Evolutionary conservation across 1,140 invertebrate species (phyloP).

Genomic region (Caenorhabditis brenneri): DNA sequence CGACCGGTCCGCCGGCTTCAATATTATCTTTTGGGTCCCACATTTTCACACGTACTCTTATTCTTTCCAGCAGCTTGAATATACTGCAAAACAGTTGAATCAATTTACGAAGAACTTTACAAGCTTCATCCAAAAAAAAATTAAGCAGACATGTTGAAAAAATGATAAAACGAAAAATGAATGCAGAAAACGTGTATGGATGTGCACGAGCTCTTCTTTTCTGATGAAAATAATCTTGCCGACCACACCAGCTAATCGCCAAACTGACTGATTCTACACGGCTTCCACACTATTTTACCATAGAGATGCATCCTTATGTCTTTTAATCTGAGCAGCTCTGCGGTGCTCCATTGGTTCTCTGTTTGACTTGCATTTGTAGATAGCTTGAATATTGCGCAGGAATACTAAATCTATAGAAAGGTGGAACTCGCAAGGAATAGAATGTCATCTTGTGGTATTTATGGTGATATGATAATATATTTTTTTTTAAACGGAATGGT

Average conservation of each 20-base stretch:
- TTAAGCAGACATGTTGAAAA: not conserved
- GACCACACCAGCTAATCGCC: constrained; percentile 28
- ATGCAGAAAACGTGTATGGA: not conserved
- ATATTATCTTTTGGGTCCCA: constrained; percentile 26
- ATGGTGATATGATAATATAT: too few species aligned
- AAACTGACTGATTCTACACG: not conserved
- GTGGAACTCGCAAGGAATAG: too few species aligned
- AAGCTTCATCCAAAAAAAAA: not conserved
- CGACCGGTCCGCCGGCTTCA: not conserved
- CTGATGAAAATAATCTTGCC: not conserved
- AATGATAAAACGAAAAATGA: not conserved
- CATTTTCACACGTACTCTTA: constrained; percentile 1
- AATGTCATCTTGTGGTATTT: too few species aligned
- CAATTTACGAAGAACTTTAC: not conserved
- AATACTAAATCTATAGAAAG: too few species aligned
- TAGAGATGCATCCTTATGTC: constrained; percentile 6
- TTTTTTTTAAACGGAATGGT: too few species aligned
- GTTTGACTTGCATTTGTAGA: too few species aligned
- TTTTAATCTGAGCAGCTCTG: not conserved
- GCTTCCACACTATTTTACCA: not conserved
- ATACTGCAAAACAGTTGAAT: not conserved
- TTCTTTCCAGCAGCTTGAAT: not conserved
- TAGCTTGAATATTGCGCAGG: too few species aligned
- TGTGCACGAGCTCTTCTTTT: not conserved
- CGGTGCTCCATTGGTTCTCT: not conserved